These are phyloP conservation scores for Azorinus chamasolen DNA, from an alignment of 2,888 invertebrate species.

Conservation along the genomic window DNA sequence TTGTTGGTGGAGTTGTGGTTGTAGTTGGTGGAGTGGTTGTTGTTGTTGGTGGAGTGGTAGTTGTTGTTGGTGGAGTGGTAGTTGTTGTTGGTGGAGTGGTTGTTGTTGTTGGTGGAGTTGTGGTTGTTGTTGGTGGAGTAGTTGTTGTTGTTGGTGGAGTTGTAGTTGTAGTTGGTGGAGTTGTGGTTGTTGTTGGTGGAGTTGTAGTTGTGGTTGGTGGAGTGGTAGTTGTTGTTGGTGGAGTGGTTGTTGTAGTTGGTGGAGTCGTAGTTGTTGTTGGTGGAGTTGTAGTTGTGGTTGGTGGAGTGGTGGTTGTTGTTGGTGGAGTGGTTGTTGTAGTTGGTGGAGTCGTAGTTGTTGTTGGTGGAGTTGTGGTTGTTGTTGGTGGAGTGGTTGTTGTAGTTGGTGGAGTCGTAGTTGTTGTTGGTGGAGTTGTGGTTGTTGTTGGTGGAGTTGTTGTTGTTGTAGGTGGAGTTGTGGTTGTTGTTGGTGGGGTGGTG, in stretches of 20 bases:
- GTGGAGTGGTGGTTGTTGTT: not conserved
- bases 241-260: not conserved
- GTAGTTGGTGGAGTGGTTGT: slow-evolving; percentile 1
- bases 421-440: not conserved
- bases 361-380: not conserved
- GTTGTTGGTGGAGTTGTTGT: not conserved
- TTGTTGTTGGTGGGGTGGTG: not conserved
- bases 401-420: not conserved
- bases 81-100: not conserved
- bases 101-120: not conserved
- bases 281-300: not conserved
- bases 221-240: not conserved
- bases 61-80: slow-evolving; percentile 3
- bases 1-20: not conserved
- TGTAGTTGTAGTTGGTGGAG: not conserved
- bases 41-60: slow-evolving; percentile 1
- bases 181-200: slow-evolving; percentile 6
- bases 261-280: not conserved
- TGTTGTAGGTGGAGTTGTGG: not conserved
- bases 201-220: not conserved
- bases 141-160: not conserved
- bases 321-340: no score
- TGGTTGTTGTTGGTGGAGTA: slow-evolving; percentile 1
- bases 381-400: not conserved
- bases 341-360: not conserved